These are phyloP conservation scores for Helicoverpa assulta DNA, from an alignment of 2,888 invertebrate genomes.

Conservation along the genomic window DNA sequence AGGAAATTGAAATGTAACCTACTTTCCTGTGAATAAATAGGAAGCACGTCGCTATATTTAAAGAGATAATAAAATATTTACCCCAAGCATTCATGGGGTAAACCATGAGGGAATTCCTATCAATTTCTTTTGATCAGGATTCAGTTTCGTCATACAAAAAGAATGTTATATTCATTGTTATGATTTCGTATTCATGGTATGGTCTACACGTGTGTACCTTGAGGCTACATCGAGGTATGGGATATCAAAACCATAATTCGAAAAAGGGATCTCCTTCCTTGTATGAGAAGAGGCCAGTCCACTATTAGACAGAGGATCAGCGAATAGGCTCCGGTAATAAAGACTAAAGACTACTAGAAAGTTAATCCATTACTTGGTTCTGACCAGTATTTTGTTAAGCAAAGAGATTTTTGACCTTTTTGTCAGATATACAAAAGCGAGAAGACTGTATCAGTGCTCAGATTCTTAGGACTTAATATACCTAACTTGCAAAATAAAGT, in stretches of 20 bases:
- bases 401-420: too few relatives aligned
- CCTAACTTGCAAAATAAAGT: too few relatives aligned
- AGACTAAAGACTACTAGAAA: too few relatives aligned
- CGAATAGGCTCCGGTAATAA: too few relatives aligned
- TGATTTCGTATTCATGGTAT: slow-evolving; percentile 45
- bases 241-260: background rate
- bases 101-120: slow-evolving; percentile 57
- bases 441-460: too few relatives aligned
- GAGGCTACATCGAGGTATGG: slow-evolving; percentile 13
- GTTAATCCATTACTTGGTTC: too few relatives aligned
- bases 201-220: slow-evolving; percentile 26
- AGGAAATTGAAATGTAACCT: slow-evolving; percentile 6
- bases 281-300: background rate
- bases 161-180: slow-evolving; percentile 50
- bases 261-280: background rate
- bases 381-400: too few relatives aligned
- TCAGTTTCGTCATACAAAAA: slow-evolving; percentile 48
- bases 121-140: slow-evolving; percentile 60
- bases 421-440: too few relatives aligned
- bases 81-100: slow-evolving; percentile 18
- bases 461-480: too few relatives aligned
- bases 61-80: slow-evolving; percentile 45
- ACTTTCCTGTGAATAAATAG: slow-evolving; percentile 13
- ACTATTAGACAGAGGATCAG: too few relatives aligned
- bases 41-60: slow-evolving; percentile 5